Base-by-base conservation (phyloP, 2,888 invertebrate genomes). In the Pecten maximus region DNA sequence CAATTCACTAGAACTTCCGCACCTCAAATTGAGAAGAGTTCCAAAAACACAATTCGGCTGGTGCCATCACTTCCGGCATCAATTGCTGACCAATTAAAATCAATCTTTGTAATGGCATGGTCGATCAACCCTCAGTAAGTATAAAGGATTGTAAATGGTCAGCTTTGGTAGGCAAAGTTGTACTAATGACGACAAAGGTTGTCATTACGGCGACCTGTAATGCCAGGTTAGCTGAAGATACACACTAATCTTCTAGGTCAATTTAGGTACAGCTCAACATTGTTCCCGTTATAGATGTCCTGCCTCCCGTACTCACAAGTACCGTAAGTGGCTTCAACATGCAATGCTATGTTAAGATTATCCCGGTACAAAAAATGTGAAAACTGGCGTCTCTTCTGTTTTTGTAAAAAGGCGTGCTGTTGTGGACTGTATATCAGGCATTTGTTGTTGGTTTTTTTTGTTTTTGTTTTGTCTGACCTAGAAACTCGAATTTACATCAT, bases 71-170 rank as follows among this genome's bases (percentile, higher is more conserved):
- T 74, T 74, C 74, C 74, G 74, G 74, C 35, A 74, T 74, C 28
- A 74, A 74, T 35, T 74, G 74, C 74, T 74, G 74, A 74, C 74
- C 74, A 74, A 74, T 74, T 35, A 74, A 74, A 74, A 74, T 74
- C 74, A 74, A 74, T 74, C 74, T 74, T 35, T 74, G 35, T 74
- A 74, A 74, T 74, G 74, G 74, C 28, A 35, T 74, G 35, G 74
- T 74, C 74, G 35, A 74, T 74, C 74, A 74, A 74, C 8, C 35
- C 74, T 74, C 28, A 74, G 74, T 74, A 74, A 74, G 74, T 74
- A 74, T 74, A 74, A 74, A 35, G 74, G 35, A 74, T 74, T 74
- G 74, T 35, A 35, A 74, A 23, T 74, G 74, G 74, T 74, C 28
- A 74, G 28, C 74, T 35, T 74, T 6, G 74, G 74, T 74, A 35